A percentile compares a stretch with the other conserved stretches of the same genome.
Conservation (phyloP, 2,113 vertebrate genomes). For the Sinosuthora webbiana region DNA sequence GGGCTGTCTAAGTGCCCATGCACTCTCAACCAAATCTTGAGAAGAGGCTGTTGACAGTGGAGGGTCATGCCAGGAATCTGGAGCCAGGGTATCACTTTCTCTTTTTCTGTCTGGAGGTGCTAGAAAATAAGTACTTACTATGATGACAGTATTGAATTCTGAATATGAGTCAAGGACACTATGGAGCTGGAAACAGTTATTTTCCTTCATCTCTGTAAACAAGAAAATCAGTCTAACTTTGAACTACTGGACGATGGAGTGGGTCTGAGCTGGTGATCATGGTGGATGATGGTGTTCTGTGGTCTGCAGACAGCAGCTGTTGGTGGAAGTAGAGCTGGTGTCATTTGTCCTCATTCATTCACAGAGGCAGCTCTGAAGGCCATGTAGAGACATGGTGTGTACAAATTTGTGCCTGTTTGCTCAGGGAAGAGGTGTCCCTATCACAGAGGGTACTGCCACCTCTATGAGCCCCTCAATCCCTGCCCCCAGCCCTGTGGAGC, state of each 20-base stretch:
- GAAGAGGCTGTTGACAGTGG: neutral
- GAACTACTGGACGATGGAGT: neutral
- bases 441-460: neutral
- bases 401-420: neutral
- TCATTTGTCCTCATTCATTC: neutral
- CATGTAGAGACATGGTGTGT: neutral
- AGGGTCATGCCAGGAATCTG: neutral
- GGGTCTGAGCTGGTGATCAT: neutral
- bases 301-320: neutral
- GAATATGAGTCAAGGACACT: neutral
- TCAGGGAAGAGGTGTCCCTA: neutral
- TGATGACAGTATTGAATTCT: neutral
- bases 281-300: neutral
- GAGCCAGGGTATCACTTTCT: neutral
- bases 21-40: neutral
- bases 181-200: neutral
- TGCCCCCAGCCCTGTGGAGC: neutral
- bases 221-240: neutral
- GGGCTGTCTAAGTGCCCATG: neutral
- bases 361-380: neutral
- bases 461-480: neutral
- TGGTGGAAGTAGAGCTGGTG: neutral
- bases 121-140: neutral
- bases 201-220: neutral
- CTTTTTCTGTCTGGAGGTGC: neutral